Conservation (phyloP, 2,888 invertebrate species). For the Crepidodera aurea region DNA sequence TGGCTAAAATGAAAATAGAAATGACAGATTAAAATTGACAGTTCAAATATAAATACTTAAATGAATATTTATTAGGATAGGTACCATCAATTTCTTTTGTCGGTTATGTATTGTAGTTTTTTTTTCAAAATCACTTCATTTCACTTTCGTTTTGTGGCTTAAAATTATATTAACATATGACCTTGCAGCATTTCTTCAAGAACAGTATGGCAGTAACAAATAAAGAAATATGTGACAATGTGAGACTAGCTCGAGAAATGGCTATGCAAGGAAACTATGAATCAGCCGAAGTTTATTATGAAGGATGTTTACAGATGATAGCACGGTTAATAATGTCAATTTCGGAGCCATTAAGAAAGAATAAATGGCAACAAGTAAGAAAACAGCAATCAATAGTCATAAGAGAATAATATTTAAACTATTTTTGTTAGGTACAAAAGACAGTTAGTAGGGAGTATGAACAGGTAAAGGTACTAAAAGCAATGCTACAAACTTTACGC, state of each 20-base stretch:
- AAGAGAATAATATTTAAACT: too few species aligned
- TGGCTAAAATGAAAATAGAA: too few species aligned
- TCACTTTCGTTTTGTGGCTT: too few species aligned
- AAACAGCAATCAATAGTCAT: not conserved
- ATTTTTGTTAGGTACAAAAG: slow-evolving; percentile 76
- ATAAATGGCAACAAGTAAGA: slow-evolving; percentile 88
- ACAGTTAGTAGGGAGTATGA: slow-evolving; percentile 90
- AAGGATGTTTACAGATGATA: slow-evolving; percentile 91
- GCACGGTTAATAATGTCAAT: slow-evolving; percentile 82
- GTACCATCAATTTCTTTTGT: too few species aligned
- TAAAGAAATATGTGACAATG: slow-evolving; percentile 93
- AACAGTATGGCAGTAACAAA: slow-evolving; percentile 85
- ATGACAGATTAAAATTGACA: too few species aligned
- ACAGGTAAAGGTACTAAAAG: slow-evolving; percentile 84
- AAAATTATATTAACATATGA: too few species aligned
- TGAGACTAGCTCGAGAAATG: slow-evolving; percentile 93
- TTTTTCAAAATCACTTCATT: too few species aligned
- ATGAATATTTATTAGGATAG: too few species aligned
- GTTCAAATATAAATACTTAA: too few species aligned
- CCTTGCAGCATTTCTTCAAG: not conserved
- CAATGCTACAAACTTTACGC: slow-evolving; percentile 79
- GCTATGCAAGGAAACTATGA: slow-evolving; percentile 96
- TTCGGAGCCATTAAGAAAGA: slow-evolving; percentile 81
- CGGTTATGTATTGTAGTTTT: too few species aligned
- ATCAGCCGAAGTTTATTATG: slow-evolving; percentile 91